Percentiles rank a stretch among this genome's conserved stretches.
phyloP scores from a whole-genome alignment of 2,113 vertebrate species.

The Poeciliopsis prolifica region DNA sequence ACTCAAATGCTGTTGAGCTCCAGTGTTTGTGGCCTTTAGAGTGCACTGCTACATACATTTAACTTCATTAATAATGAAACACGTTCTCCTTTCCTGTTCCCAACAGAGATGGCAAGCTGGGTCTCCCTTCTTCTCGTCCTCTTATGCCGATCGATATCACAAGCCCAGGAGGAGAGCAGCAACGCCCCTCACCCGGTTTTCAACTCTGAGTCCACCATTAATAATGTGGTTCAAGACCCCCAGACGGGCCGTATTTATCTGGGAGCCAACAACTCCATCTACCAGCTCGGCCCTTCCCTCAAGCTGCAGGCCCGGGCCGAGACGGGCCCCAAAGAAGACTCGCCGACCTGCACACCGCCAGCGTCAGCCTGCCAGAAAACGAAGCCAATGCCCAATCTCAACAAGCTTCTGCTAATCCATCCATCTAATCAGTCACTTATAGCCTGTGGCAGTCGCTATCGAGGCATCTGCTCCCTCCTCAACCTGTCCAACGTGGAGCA shows the following conservation, averaged over 20 bases:
- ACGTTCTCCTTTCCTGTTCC: conserved; percentile 25
- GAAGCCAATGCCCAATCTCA: conserved; percentile 82
- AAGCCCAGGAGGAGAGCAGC: conserved; percentile 42
- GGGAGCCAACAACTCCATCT: conserved; percentile 87
- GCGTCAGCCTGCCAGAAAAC: conserved; percentile 84
- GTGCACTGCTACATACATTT: conserved; percentile 21
- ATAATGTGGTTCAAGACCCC: conserved; percentile 87
- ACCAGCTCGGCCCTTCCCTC: conserved; percentile 84
- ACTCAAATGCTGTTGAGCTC: background rate
- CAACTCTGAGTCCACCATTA: conserved; percentile 81
- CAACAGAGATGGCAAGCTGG: conserved; percentile 80
- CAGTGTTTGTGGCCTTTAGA: conserved; percentile 8
- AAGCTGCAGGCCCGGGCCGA: conserved; percentile 59
- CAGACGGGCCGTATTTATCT: conserved; percentile 87
- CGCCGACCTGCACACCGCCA: conserved; percentile 89
- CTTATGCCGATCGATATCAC: conserved; percentile 35
- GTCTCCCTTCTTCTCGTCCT: conserved; percentile 67
- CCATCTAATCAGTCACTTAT: conserved; percentile 76
- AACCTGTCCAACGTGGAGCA: conserved; percentile 85
- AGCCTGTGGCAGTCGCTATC: conserved; percentile 91
- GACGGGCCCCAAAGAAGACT: conserved; percentile 84
- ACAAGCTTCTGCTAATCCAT: conserved; percentile 91
- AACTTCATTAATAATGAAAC: conserved; percentile 35
- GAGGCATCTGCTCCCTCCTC: conserved; percentile 91
- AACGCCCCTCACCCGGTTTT: conserved; percentile 42